phyloP scores from a whole-genome alignment of 92 coral and sea anemone genomes.

The Nematostella vectensis region DNA sequence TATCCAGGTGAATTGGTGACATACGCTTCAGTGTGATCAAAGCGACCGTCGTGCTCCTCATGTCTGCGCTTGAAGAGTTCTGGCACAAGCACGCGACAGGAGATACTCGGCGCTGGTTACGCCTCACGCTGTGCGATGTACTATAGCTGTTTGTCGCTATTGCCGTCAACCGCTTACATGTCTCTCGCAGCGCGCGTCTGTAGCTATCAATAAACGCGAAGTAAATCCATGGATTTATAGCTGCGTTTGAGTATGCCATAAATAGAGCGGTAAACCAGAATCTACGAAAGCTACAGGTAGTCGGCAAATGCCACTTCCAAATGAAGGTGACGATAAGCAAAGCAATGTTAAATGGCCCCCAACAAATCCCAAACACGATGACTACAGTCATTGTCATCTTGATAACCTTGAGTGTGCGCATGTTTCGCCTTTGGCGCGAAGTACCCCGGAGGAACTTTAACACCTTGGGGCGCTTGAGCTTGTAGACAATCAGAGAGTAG shows the following conservation, averaged over 20 bases:
- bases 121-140: too few species aligned
- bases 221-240: conserved; percentile 7
- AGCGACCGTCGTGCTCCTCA: too few species aligned
- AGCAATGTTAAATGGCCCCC: conserved; percentile 13
- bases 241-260: conserved; percentile 9
- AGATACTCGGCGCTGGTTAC: too few species aligned
- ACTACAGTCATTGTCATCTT: conserved; percentile 11
- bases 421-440: conserved; percentile 2
- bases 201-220: conserved; percentile 11
- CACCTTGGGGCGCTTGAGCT: conserved; percentile 3
- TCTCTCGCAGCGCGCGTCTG: conserved; percentile 9
- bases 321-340: conserved; percentile 8
- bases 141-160: neutral
- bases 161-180: neutral
- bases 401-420: conserved; percentile 3
- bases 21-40: too few species aligned
- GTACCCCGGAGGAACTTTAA: conserved; percentile 3
- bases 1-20: too few species aligned
- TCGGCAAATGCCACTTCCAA: conserved; percentile 3
- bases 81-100: too few species aligned
- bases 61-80: too few species aligned
- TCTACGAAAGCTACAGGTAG: conserved; percentile 1
- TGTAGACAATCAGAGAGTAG: conserved; percentile 9
- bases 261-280: conserved; percentile 9
- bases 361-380: conserved; percentile 15